Percentiles rank a stretch among this genome's conserved stretches.
phyloP scores from a whole-genome alignment of 2,113 vertebrate species.

The Mungos mungo region DNA sequence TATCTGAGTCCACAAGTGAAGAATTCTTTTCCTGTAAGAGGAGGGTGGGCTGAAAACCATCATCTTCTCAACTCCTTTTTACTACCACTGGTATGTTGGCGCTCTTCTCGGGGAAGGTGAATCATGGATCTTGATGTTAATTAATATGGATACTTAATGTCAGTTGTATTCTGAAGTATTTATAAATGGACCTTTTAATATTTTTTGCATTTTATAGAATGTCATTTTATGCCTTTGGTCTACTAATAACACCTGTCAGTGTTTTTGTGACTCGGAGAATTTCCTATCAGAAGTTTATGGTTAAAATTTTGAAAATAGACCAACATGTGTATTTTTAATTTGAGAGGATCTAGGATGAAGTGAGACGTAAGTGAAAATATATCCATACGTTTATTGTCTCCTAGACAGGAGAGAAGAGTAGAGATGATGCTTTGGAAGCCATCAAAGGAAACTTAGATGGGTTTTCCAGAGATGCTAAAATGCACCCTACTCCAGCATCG shows the following conservation, averaged over 20 bases:
- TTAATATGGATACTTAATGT: neutral
- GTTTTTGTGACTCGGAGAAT: conserved; percentile 37
- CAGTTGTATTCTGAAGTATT: conserved; percentile 5
- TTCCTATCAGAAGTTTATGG: neutral
- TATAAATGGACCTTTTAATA: neutral
- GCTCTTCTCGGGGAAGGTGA: neutral
- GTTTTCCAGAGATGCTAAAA: conserved; percentile 98
- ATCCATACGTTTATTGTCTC: conserved; percentile 69
- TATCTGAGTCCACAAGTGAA: conserved; percentile 1
- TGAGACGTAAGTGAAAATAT: neutral
- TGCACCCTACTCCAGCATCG: conserved; percentile 95
- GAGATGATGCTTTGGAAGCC: conserved; percentile 97
- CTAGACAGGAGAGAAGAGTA: conserved; percentile 95
- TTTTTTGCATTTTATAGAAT: neutral
- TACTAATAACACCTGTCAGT: neutral
- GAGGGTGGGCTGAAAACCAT: neutral
- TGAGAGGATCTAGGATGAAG: neutral
- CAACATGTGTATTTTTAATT: neutral
- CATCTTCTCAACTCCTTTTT: neutral
- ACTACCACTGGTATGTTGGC: neutral
- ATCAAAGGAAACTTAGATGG: conserved; percentile 99
- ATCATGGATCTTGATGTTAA: neutral
- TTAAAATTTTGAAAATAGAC: conserved; percentile 39
- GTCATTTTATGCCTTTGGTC: conserved; percentile 23
- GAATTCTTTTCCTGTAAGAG: neutral